phyloP scores from a whole-genome alignment of 2,113 vertebrate species.

The Macquaria australasica region DNA sequence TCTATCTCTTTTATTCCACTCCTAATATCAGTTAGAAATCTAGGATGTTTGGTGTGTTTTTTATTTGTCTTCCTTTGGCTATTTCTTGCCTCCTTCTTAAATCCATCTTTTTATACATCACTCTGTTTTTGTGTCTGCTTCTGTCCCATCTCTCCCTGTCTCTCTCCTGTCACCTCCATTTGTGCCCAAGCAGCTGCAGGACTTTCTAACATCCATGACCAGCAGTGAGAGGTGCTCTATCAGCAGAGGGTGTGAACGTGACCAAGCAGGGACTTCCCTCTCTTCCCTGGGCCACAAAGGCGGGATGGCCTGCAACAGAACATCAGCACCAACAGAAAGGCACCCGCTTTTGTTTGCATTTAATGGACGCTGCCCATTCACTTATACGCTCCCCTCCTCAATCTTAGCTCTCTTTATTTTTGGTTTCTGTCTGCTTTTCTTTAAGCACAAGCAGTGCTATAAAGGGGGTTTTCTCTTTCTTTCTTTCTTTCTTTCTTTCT shows the following conservation, averaged over 20 bases:
- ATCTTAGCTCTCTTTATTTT: constrained; percentile 49
- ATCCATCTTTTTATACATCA: constrained; percentile 7
- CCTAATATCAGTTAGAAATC: neutral
- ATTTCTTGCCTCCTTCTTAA: neutral
- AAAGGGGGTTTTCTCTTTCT: constrained; percentile 24
- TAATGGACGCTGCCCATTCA: constrained; percentile 71
- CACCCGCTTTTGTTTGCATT: constrained; percentile 70
- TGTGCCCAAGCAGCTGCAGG: constrained; percentile 62
- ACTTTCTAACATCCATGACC: constrained; percentile 68
- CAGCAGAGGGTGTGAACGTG: constrained; percentile 74
- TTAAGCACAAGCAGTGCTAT: neutral
- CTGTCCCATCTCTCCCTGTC: constrained; percentile 14
- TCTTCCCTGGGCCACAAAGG: constrained; percentile 67
- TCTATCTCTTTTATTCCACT: neutral
- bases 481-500: constrained; percentile 18
- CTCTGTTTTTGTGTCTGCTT: neutral
- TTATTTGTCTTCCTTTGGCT: neutral
- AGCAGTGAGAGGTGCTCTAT: constrained; percentile 64
- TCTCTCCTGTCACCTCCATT: constrained; percentile 23
- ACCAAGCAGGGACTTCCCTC: constrained; percentile 77
- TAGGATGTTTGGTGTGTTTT: neutral
- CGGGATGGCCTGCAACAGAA: constrained; percentile 55
- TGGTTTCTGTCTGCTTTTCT: constrained; percentile 23
- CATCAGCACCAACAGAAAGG: constrained; percentile 59
- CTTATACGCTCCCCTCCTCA: constrained; percentile 38